These are phyloP conservation scores for Ctenomys sociabilis DNA, from an alignment of 2,113 vertebrate species.

Conservation along the genomic window DNA sequence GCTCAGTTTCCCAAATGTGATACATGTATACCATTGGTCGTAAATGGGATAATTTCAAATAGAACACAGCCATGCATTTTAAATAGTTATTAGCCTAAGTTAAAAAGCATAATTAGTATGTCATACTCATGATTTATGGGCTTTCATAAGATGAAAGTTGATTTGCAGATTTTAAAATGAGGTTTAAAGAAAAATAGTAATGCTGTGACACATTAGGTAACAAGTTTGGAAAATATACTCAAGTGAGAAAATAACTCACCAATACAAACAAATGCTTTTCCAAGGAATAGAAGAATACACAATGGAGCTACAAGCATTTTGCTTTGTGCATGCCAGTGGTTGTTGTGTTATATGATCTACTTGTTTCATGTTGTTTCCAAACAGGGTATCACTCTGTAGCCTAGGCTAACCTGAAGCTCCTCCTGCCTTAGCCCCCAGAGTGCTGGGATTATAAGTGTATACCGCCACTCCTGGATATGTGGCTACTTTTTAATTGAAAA, in stretches of 20 bases:
- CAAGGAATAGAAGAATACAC: not conserved
- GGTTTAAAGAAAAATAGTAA: conserved; percentile 58
- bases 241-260: not conserved
- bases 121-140: not conserved
- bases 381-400: not conserved
- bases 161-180: conserved; percentile 52
- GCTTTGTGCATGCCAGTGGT: not conserved
- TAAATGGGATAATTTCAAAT: conserved; percentile 45
- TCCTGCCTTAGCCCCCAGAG: not conserved
- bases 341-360: not conserved
- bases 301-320: not conserved
- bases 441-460: not conserved
- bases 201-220: not conserved
- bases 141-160: conserved; percentile 32
- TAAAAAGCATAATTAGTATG: conserved; percentile 29
- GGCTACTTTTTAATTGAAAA: not conserved
- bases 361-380: not conserved
- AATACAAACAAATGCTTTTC: not conserved
- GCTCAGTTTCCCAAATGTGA: conserved; percentile 6
- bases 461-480: not conserved
- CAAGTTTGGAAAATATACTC: conserved; percentile 11
- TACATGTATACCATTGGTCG: not conserved
- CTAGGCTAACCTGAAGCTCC: not conserved
- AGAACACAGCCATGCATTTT: not conserved
- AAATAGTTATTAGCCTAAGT: conserved; percentile 5